Percentiles rank a stretch among this genome's conserved stretches.
These are phyloP conservation scores for Tadarida brasiliensis DNA, from an alignment of 2,797 vertebrate species.

Conservation along the genomic window DNA sequence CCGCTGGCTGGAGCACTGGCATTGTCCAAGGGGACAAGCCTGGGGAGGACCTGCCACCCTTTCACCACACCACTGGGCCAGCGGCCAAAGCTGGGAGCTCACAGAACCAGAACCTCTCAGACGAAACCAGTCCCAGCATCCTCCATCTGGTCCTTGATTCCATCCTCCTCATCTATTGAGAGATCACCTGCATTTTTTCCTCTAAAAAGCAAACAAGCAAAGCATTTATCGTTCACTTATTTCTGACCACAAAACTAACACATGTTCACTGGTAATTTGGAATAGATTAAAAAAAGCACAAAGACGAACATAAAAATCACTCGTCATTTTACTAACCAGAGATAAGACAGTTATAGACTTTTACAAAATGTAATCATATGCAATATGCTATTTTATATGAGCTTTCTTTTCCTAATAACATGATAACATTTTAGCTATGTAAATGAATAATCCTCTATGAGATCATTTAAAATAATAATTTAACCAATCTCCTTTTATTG, in stretches of 20 bases:
- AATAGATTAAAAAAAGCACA: not conserved
- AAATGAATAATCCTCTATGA: not conserved
- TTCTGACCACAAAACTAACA: conserved; percentile 39
- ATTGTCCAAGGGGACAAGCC: not conserved
- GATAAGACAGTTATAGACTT: not conserved
- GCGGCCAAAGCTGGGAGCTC: not conserved
- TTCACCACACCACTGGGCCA: not conserved
- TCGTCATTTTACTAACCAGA: not conserved
- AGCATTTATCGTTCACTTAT: not conserved
- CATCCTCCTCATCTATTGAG: not conserved
- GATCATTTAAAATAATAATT: conserved; percentile 41
- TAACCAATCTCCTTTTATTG: not conserved
- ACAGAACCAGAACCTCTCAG: not conserved
- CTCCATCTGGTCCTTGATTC: not conserved
- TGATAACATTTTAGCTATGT: conserved; percentile 7
- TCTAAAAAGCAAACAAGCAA: not conserved
- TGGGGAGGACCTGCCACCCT: not conserved
- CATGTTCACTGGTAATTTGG: not conserved
- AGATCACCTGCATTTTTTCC: not conserved
- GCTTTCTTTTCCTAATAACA: conserved; percentile 8
- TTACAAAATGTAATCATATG: not conserved
- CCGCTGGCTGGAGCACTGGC: not conserved
- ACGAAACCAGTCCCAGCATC: not conserved
- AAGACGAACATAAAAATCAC: conserved; percentile 13
- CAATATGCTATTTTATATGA: not conserved